Evolutionary conservation across 2,113 vertebrate species (phyloP), one percentile per base, ranked within the genome.

Genomic region (Aphelocoma coerulescens): DNA sequence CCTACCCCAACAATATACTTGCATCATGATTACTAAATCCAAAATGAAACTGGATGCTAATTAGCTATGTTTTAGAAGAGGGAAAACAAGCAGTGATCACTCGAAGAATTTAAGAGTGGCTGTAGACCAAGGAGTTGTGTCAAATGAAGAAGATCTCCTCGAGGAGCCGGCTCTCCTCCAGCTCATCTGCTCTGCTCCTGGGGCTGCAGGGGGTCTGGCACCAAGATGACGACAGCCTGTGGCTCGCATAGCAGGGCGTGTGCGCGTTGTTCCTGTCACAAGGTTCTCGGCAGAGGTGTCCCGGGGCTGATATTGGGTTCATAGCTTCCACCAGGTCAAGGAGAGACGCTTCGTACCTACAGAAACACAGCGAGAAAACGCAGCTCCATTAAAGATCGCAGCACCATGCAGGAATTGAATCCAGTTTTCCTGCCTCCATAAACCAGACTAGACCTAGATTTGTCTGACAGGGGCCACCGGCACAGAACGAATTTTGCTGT

Each of bases 101-200:
- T 95, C 72, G 86, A 97, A 97, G 97, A 97, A 97, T 92, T 98
- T 96, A 96, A 95, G 80, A 95, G 89, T 48, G 72, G 89, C 88
- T 86, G 76, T 30, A 94, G 82, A 52, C 35, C 39, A 41, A 43
- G 10, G 55, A 86, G 37, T 39, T 32, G 41, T 69, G 98, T 98
- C 98, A 99, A 97, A 99, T 99, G 95, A 99, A 99, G 98, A 99
- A 99, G 85, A 99, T 99, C 52, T 99, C 99, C 94, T 99, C 98
- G 4, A 99, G 98, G 57, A 99, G 99, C 57, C 95, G 98, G 80
- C 98, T 98, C 97, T 99, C 99, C 79, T 99, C 98, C 61, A 98
- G 94, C 35, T 98, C 98, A 22, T 97, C 98, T 9, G 80, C 80
- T 92, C 89, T 96, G 49, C 61, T 96, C 35, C n/a, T 46, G 97